Percentiles rank a stretch among this genome's conserved stretches.
These are phyloP conservation scores for Holothuria scabra DNA, from an alignment of 53 echinoderm and acorn worm species.

Conservation along the genomic window DNA sequence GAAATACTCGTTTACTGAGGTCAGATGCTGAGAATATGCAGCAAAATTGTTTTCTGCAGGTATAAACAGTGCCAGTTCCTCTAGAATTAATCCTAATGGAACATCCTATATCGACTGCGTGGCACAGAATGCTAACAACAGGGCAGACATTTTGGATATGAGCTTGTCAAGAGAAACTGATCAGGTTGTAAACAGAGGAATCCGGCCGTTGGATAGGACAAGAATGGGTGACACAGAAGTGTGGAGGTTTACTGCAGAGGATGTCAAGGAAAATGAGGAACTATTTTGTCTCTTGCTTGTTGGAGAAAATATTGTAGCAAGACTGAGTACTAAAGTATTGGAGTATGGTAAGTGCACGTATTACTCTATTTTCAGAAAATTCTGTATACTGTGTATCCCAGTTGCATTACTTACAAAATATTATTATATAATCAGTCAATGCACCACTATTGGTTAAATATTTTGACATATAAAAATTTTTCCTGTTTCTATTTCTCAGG, in stretches of 20 bases:
- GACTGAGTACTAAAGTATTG: neutral
- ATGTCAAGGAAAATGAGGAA: neutral
- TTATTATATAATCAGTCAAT: no score
- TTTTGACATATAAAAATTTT: no score
- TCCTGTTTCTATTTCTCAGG: no score
- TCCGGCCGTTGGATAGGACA: neutral
- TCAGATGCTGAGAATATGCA: no score
- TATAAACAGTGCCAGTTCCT: neutral
- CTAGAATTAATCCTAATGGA: neutral
- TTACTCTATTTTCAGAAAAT: no score
- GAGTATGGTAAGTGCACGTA: neutral
- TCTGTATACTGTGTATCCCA: no score
- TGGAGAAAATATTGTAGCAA: neutral
- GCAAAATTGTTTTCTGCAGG: neutral
- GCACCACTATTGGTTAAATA: no score
- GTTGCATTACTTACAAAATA: no score
- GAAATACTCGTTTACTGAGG: no score
- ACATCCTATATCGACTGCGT: neutral
- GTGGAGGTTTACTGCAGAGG: neutral
- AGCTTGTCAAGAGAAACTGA: neutral
- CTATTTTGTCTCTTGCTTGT: neutral
- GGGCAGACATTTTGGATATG: neutral
- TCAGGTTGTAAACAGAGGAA: neutral
- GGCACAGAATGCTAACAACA: neutral
- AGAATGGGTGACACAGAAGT: neutral